Percentiles rank a stretch among this genome's conserved stretches.
Conservation (phyloP, 2,888 invertebrate genomes). For the Mythimna loreyi region DNA sequence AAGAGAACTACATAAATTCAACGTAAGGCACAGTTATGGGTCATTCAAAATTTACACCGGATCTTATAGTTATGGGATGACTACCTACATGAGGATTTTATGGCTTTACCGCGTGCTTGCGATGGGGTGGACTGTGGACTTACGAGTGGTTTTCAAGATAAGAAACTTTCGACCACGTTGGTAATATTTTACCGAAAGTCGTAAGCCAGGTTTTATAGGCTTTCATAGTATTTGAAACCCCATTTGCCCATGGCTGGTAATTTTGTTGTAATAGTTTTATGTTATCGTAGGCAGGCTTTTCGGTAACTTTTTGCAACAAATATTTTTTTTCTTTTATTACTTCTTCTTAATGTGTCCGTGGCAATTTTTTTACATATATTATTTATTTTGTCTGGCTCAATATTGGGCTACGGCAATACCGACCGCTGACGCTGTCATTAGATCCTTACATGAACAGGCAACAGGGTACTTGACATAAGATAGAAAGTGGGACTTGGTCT, state of each 20-base stretch:
- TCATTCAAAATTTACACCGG: constrained; percentile 65
- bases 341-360: too few relatives aligned
- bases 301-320: too few relatives aligned
- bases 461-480: too few relatives aligned
- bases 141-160: constrained; percentile 29
- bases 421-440: too few relatives aligned
- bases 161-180: constrained; percentile 4
- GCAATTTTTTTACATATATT: too few relatives aligned
- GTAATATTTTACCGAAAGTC: constrained; percentile 2
- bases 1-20: constrained; percentile 58
- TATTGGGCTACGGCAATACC: too few relatives aligned
- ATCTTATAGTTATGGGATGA: constrained; percentile 55
- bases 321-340: too few relatives aligned
- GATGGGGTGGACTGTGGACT: constrained; percentile 1
- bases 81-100: constrained; percentile 63
- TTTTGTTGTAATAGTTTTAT: not conserved
- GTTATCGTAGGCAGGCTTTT: too few relatives aligned
- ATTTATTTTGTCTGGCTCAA: too few relatives aligned
- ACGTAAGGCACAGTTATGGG: constrained; percentile 61
- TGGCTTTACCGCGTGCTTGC: constrained; percentile 21
- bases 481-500: too few relatives aligned
- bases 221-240: constrained; percentile 4
- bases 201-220: not conserved
- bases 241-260: not conserved
- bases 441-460: too few relatives aligned